Conservation (phyloP, 1,140 invertebrate species). For the Campodea augens region DNA sequence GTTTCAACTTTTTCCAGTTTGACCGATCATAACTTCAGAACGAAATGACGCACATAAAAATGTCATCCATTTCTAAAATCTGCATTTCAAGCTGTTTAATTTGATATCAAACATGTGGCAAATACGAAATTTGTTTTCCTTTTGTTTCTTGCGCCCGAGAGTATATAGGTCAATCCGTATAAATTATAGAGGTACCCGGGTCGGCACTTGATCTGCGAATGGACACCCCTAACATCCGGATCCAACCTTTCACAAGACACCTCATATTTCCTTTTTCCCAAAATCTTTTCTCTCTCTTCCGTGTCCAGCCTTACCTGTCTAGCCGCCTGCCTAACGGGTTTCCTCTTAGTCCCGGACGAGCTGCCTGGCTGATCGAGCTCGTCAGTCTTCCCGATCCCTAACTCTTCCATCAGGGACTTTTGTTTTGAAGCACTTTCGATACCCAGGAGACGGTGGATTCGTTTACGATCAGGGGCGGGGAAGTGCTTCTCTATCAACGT, state of each 20-base stretch:
- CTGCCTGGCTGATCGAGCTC: constrained; percentile 27
- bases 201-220: no score
- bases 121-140: no score
- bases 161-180: no score
- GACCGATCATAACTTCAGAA: no score
- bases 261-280: constrained; percentile 20
- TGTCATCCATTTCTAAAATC: no score
- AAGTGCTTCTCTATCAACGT: constrained; percentile 93
- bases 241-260: constrained; percentile 4
- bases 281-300: constrained; percentile 31
- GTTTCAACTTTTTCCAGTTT: no score
- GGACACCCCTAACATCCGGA: background rate
- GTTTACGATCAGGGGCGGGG: constrained; percentile 72
- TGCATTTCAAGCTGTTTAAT: no score
- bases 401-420: constrained; percentile 10
- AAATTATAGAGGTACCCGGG: no score
- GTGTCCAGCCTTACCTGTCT: constrained; percentile 26
- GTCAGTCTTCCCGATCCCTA: constrained; percentile 20
- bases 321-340: constrained; percentile 45
- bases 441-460: constrained; percentile 65
- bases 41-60: no score
- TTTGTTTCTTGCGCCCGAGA: constrained; percentile 14
- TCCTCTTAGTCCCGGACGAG: constrained; percentile 32
- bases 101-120: no score
- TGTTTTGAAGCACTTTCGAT: constrained; percentile 36